phyloP scores from a whole-genome alignment of 2,113 vertebrate species.

The Excalfactoria chinensis region DNA sequence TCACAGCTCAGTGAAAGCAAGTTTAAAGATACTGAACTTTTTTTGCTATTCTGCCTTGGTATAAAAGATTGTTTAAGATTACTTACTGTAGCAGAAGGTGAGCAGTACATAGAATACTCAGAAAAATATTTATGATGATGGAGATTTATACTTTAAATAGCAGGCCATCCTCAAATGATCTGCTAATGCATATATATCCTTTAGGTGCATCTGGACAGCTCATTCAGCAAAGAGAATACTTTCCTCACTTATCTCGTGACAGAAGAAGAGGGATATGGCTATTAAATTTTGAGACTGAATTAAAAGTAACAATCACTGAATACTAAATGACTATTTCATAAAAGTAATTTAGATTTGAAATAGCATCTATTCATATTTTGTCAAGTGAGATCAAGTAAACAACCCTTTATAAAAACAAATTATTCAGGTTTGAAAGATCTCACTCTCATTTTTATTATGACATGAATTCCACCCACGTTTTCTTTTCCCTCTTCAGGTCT shows the following conservation, averaged over 20 bases:
- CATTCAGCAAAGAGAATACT: not conserved
- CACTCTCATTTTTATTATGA: not conserved
- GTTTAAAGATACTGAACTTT: not conserved
- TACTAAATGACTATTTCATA: not conserved
- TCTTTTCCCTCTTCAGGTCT: not conserved
- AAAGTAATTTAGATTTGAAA: not conserved
- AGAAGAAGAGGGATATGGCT: not conserved
- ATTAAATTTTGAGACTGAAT: not conserved
- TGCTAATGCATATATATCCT: not conserved
- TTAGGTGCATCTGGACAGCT: not conserved
- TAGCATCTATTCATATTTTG: not conserved
- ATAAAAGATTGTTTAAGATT: not conserved
- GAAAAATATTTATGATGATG: not conserved
- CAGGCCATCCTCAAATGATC: not conserved
- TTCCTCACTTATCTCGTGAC: not conserved
- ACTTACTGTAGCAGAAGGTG: not conserved
- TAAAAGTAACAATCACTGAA: not conserved
- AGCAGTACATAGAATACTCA: not conserved
- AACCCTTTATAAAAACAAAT: not conserved
- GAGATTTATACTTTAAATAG: not conserved
- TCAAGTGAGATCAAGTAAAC: not conserved
- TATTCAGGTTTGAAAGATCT: not conserved
- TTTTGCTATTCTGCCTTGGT: not conserved
- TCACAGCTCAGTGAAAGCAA: not conserved
- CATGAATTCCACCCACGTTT: not conserved